phyloP scores from a whole-genome alignment of 1,140 invertebrate species.

The Drosophila azteca region DNA sequence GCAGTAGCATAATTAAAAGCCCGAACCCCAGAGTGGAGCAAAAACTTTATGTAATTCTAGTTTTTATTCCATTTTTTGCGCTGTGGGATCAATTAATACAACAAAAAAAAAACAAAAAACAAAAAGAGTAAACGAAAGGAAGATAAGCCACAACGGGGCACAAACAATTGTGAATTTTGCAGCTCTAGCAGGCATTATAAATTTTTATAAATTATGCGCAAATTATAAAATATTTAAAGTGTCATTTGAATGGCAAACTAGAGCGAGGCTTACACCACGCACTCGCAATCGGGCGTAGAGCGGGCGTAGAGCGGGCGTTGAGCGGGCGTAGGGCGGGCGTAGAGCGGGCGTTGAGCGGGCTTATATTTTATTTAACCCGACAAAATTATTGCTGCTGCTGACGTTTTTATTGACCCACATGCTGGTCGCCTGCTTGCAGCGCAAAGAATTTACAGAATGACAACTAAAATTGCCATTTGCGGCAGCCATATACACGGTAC shows the following conservation, averaged over 20 bases:
- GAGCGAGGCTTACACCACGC: neutral
- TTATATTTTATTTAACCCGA: conserved; percentile 67
- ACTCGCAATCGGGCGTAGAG: neutral
- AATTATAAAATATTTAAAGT: conserved; percentile 69
- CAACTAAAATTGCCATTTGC: conserved; percentile 68
- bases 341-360: too few relatives aligned
- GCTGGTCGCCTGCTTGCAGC: conserved; percentile 13
- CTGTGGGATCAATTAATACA: conserved; percentile 53
- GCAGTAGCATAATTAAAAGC: conserved; percentile 67
- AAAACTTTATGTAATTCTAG: conserved; percentile 60
- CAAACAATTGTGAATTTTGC: conserved; percentile 43
- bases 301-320: conserved; percentile 4
- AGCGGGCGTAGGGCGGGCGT: too few relatives aligned
- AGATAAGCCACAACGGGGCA: conserved; percentile 48
- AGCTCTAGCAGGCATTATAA: conserved; percentile 33
- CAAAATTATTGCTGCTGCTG: conserved; percentile 63
- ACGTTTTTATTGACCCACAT: conserved; percentile 74
- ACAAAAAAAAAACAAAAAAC: conserved; percentile 9
- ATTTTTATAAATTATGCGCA: conserved; percentile 55
- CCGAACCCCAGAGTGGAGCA: conserved; percentile 47
- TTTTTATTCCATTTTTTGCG: conserved; percentile 31
- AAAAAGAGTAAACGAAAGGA: too few relatives aligned
- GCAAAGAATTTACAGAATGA: conserved; percentile 52
- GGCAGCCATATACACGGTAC: conserved; percentile 30
- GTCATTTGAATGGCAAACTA: conserved; percentile 42